Conservation (phyloP, 2,888 invertebrate species). For the Lagria hirta region DNA sequence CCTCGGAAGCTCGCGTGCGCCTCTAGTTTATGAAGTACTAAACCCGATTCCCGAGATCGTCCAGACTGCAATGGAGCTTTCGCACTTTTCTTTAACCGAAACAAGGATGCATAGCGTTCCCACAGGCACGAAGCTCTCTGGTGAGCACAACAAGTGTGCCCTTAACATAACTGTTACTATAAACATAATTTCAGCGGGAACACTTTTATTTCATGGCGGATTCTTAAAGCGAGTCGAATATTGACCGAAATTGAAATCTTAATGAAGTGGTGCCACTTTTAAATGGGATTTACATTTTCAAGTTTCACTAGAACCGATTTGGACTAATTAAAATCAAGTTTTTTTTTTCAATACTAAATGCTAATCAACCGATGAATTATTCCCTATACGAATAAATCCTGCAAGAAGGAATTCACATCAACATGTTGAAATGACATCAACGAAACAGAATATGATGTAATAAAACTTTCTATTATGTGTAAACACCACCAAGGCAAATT, state of each 20-base stretch:
- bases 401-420: no score
- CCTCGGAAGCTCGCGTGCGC: slow-evolving; percentile 55
- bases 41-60: slow-evolving; percentile 52
- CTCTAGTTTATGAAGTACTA: slow-evolving; percentile 56
- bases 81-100: slow-evolving; percentile 13
- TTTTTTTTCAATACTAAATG: no score
- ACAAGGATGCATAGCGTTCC: slow-evolving; percentile 39
- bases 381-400: no score
- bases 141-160: slow-evolving; percentile 55
- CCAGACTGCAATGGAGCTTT: slow-evolving; percentile 23
- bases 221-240: slow-evolving; percentile 44
- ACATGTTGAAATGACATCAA: no score
- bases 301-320: slow-evolving; percentile 10
- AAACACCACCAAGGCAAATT: no score
- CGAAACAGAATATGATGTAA: no score
- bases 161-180: slow-evolving; percentile 56
- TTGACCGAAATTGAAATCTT: slow-evolving; percentile 41
- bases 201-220: slow-evolving; percentile 53
- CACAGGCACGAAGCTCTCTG: slow-evolving; percentile 47
- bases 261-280: slow-evolving; percentile 20
- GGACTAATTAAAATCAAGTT: no score
- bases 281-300: no score
- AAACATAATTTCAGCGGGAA: slow-evolving; percentile 55
- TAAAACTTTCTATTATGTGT: no score
- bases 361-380: no score